phyloP scores from a whole-genome alignment of 2,888 invertebrate species.

The Mythimna lalbum region DNA sequence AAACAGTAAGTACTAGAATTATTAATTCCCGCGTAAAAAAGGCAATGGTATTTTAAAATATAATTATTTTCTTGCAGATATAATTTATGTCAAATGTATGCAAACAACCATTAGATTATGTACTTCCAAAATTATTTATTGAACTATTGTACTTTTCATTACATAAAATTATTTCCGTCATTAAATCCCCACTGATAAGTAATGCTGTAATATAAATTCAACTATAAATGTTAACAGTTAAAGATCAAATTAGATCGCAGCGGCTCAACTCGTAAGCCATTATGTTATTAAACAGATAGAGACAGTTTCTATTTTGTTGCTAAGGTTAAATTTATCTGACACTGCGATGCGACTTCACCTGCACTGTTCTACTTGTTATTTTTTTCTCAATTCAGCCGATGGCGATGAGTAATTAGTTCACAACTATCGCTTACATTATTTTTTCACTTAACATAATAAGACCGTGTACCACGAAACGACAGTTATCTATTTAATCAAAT shows the following conservation, averaged over 20 bases:
- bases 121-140: constrained; percentile 13
- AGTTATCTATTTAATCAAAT: constrained; percentile 26
- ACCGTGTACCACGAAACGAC: constrained; percentile 1
- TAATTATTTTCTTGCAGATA: neutral
- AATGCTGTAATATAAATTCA: neutral
- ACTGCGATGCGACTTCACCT: constrained; percentile 22
- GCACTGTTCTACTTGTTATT: neutral
- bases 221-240: constrained; percentile 15
- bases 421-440: neutral
- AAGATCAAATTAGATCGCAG: constrained; percentile 26
- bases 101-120: constrained; percentile 5
- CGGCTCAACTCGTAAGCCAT: constrained; percentile 12
- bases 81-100: constrained; percentile 7
- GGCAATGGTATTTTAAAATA: neutral
- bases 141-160: constrained; percentile 14
- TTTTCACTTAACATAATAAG: constrained; percentile 13
- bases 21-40: constrained; percentile 6
- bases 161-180: constrained; percentile 27
- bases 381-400: neutral
- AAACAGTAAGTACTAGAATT: constrained; percentile 6
- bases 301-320: constrained; percentile 50
- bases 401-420: neutral
- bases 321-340: constrained; percentile 39
- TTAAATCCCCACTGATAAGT: constrained; percentile 1
- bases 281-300: constrained; percentile 30